phyloP scores from a whole-genome alignment of 92 coral and sea anemone genomes.

The Actinostola sp. region DNA sequence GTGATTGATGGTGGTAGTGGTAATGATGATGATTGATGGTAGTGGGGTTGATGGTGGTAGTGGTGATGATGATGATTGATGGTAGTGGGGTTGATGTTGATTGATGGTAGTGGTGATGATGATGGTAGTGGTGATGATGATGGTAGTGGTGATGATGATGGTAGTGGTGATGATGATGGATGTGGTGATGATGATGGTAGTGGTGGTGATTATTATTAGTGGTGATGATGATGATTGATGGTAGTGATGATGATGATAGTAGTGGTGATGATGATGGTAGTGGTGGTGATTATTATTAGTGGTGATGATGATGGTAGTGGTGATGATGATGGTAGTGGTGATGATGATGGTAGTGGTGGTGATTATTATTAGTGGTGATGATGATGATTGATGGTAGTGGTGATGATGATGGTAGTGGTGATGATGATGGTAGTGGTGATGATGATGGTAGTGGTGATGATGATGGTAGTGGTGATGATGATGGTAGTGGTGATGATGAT shows the following conservation, averaged over 20 bases:
- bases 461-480: neutral
- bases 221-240: neutral
- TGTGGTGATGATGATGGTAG: neutral
- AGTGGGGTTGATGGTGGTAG: neutral
- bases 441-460: neutral
- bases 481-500: neutral
- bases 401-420: neutral
- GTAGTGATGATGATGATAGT: neutral
- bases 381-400: neutral
- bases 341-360: neutral
- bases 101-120: neutral
- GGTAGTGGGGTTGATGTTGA: neutral
- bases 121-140: neutral
- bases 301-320: neutral
- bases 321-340: neutral
- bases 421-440: neutral
- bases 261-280: neutral
- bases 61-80: slow-evolving; percentile 1
- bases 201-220: neutral
- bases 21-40: neutral
- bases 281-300: neutral
- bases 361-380: neutral
- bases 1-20: too few species aligned
- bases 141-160: neutral
- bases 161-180: neutral